Conservation (phyloP, 2,797 vertebrate species). For the Phrynocephalus vlangalii region DNA sequence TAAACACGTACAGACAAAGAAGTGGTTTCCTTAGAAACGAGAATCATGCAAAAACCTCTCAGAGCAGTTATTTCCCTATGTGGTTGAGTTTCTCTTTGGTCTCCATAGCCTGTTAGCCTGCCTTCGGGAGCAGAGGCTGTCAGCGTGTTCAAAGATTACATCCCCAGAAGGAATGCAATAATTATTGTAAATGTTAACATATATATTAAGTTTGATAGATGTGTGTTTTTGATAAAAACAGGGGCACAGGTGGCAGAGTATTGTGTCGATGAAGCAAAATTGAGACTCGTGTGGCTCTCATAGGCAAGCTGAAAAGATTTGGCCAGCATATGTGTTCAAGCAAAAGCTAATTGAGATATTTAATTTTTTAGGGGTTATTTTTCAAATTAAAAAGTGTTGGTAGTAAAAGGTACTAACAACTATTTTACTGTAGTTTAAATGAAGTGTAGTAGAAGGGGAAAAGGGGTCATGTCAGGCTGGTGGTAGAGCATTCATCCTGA, state of each 20-base stretch:
- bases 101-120: constrained; percentile 68
- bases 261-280: constrained; percentile 29
- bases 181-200: constrained; percentile 42
- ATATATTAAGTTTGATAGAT: constrained; percentile 32
- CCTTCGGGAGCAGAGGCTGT: constrained; percentile 70
- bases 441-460: too few relatives aligned
- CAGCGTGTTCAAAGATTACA: constrained; percentile 67
- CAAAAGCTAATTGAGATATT: neutral
- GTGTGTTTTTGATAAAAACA: constrained; percentile 36
- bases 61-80: constrained; percentile 72
- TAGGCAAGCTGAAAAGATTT: neutral
- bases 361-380: neutral
- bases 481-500: too few relatives aligned
- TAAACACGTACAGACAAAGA: constrained; percentile 83
- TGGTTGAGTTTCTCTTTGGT: constrained; percentile 69
- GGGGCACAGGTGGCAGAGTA: neutral
- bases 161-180: constrained; percentile 46
- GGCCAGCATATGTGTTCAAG: neutral
- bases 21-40: constrained; percentile 82
- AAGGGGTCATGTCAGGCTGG: too few relatives aligned
- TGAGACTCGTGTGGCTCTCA: constrained; percentile 5
- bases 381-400: neutral
- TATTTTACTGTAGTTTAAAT: too few relatives aligned
- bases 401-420: too few relatives aligned
- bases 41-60: constrained; percentile 76